phyloP scores from a whole-genome alignment of 2,113 vertebrate genomes.

The Phalacrocorax carbo region DNA sequence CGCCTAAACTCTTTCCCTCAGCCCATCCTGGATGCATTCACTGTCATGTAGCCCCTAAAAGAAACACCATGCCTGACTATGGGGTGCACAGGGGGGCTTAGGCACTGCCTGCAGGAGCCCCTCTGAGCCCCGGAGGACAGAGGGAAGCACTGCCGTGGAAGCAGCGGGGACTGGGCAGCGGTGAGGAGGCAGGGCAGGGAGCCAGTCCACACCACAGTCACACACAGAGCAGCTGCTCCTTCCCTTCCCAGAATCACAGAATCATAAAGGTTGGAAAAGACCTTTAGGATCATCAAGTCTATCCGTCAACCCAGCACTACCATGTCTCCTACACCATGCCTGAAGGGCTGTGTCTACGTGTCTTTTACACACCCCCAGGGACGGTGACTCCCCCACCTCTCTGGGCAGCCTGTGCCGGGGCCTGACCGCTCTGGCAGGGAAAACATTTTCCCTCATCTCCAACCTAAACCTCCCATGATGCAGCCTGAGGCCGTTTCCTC shows the following conservation, averaged over 20 bases:
- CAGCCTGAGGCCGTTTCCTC: no score
- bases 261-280: no score
- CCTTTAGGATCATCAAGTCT: no score
- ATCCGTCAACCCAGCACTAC: no score
- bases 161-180: neutral
- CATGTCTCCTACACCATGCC: no score
- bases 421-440: no score
- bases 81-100: neutral
- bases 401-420: no score
- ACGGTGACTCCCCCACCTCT: no score
- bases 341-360: no score
- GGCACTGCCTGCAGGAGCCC: neutral
- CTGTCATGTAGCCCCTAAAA: neutral
- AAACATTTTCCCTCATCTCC: no score
- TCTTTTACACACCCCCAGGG: no score
- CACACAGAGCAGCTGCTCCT: neutral
- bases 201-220: neutral
- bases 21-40: neutral
- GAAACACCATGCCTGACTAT: neutral
- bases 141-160: neutral
- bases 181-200: neutral
- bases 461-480: no score
- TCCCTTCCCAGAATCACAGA: neutral
- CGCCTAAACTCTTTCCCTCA: neutral
- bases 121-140: neutral